Base-by-base conservation (phyloP, 2,797 vertebrate genomes). In the Sphenopsis melanotis region DNA sequence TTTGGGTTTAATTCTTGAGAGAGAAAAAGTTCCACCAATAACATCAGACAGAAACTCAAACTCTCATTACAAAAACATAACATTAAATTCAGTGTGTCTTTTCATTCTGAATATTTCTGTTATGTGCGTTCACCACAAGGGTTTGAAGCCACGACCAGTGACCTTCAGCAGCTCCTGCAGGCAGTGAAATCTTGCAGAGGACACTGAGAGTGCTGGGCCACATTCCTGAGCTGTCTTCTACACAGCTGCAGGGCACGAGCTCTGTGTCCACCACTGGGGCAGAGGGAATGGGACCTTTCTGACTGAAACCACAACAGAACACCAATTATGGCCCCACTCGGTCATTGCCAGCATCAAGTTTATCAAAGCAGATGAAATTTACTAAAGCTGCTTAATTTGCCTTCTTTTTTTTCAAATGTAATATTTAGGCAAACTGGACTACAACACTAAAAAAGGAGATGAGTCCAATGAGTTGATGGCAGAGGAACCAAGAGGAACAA, bases 1-100 rank as follows among this genome's bases (percentile, higher is more conserved):
- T 92, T 83, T 26, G 21, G 79, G 79, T 96, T 91, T 85, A 83
- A 70, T 92, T 83, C 82, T 75, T 69, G 8, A 87, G 57, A 87
- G 41, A 78, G 24, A 77, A 93, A 87, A 89, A 71, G 15, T 26
- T 78, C 82, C 50, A 86, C 56, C 84, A 81, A 27, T 69, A 93
- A 83, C 5, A 0, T 44, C 60, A 52, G 46, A 80, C 1, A 59
- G 46, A 77, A 91, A 74, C 53, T 81, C 59, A 60, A 84, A 68
- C 24, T 57, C 53, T 44, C 24, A 49, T 59, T 75, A 63, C 44
- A 92, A 64, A 79, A 80, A 63, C 7, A 1, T 15, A 77, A 42
- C 23, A 32, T 46, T 55, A 74, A 65, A 74, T 76, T 64, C 68
- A 83, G 24, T 30, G 14, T 0, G 0, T 44, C 55, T 65, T 59